Percentiles rank a stretch among this genome's conserved stretches.
Conservation (phyloP, 1,140 invertebrate species). For the Dendroctonus ponderosae region DNA sequence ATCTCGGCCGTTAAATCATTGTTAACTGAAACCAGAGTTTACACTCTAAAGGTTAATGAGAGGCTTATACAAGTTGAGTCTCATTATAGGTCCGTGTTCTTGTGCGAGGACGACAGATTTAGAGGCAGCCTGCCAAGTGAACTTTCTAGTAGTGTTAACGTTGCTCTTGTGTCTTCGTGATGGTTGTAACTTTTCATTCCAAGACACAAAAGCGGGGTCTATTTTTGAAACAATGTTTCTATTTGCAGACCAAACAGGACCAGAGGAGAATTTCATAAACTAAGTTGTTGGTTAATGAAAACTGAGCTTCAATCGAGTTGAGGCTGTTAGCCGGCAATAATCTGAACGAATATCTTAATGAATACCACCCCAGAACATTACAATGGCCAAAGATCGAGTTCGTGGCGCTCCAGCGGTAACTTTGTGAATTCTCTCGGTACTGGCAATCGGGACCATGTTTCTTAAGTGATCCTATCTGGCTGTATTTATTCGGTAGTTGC, state of each 20-base stretch:
- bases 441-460: constrained; percentile 46
- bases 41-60: constrained; percentile 37
- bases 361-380: constrained; percentile 30
- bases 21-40: constrained; percentile 32
- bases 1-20: constrained; percentile 24
- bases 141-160: constrained; percentile 26
- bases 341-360: constrained; percentile 31
- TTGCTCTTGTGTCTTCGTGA: no score
- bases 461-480: constrained; percentile 33
- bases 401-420: constrained; percentile 28
- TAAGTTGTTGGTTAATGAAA: no score
- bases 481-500: constrained; percentile 50
- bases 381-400: constrained; percentile 29
- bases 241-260: no score
- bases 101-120: constrained; percentile 34
- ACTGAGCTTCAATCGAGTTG: no score
- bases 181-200: no score
- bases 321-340: background rate
- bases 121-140: constrained; percentile 28
- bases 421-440: constrained; percentile 36
- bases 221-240: no score
- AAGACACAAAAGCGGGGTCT: no score
- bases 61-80: constrained; percentile 29
- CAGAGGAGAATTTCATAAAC: no score
- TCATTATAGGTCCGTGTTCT: constrained; percentile 38